phyloP scores from a whole-genome alignment of 2,888 invertebrate species.

The Iselma pallidipennis region DNA sequence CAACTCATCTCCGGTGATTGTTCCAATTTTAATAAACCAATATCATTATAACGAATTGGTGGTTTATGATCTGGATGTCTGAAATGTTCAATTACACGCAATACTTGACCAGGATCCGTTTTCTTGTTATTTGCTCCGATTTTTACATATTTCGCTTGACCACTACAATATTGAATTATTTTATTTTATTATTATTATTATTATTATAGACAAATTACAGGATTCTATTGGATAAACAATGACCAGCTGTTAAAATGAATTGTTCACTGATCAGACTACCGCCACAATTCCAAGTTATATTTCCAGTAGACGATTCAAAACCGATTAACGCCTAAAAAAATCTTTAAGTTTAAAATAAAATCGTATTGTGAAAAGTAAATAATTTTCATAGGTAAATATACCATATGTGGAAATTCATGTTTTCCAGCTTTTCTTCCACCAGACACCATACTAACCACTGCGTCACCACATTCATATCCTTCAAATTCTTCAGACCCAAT shows the following conservation, averaged over 20 bases:
- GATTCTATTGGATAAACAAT: constrained; percentile 58
- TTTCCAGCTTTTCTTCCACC: too few species aligned
- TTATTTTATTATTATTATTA: too few species aligned
- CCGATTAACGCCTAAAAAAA: constrained; percentile 17
- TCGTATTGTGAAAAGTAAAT: too few species aligned
- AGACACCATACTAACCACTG: too few species aligned
- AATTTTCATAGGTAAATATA: too few species aligned
- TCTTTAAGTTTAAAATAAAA: too few species aligned
- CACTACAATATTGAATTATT: constrained; percentile 50
- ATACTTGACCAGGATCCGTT: constrained; percentile 44
- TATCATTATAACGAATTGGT: constrained; percentile 57
- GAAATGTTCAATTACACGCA: constrained; percentile 42
- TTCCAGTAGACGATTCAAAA: constrained; percentile 21
- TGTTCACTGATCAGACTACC: constrained; percentile 66
- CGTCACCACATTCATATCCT: too few species aligned
- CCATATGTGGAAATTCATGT: too few species aligned
- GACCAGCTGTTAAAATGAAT: constrained; percentile 70
- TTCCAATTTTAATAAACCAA: constrained; percentile 56
- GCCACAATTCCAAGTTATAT: constrained; percentile 62
- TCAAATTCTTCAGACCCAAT: too few species aligned
- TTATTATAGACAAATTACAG: too few species aligned
- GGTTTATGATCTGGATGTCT: constrained; percentile 53
- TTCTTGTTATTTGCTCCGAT: constrained; percentile 56
- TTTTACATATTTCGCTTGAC: constrained; percentile 51
- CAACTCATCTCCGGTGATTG: constrained; percentile 48